phyloP scores from a whole-genome alignment of 2,797 vertebrate genomes.

The Sebastes goodei region DNA sequence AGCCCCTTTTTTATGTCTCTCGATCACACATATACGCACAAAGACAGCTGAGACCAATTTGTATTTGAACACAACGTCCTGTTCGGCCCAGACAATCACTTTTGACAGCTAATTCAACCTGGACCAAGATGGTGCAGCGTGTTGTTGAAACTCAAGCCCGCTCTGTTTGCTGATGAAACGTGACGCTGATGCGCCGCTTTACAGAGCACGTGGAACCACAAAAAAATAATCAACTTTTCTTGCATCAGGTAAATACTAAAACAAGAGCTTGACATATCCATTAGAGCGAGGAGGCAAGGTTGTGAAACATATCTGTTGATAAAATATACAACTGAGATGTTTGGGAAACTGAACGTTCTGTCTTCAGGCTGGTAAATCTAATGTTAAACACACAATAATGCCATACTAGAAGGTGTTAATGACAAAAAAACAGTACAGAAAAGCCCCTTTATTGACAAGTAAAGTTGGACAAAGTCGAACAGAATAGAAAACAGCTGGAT shows the following conservation, averaged over 20 bases:
- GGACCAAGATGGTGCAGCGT: conserved; percentile 40
- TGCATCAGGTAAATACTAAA: conserved; percentile 28
- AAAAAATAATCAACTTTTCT: conserved; percentile 1
- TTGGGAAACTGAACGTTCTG: conserved; percentile 2
- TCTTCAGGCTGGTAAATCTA: neutral
- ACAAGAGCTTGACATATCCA: conserved; percentile 9
- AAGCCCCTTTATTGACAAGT: neutral
- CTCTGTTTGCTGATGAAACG: conserved; percentile 10
- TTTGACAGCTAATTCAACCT: conserved; percentile 27
- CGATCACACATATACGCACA: neutral
- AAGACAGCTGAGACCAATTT: conserved; percentile 37
- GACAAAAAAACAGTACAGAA: neutral
- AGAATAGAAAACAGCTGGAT: conserved; percentile 19
- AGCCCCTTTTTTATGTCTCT: neutral
- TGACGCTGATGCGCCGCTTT: conserved; percentile 4
- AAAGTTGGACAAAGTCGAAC: neutral
- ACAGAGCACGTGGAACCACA: neutral
- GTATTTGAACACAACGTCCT: conserved; percentile 20
- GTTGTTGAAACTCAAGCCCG: conserved; percentile 28
- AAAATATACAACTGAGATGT: conserved; percentile 32
- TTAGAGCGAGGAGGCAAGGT: conserved; percentile 5
- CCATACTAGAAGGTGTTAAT: neutral
- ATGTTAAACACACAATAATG: conserved; percentile 8
- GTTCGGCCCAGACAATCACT: conserved; percentile 19
- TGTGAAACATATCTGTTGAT: conserved; percentile 35